phyloP scores from a whole-genome alignment of 2,113 vertebrate genomes.

The Channa argus region DNA sequence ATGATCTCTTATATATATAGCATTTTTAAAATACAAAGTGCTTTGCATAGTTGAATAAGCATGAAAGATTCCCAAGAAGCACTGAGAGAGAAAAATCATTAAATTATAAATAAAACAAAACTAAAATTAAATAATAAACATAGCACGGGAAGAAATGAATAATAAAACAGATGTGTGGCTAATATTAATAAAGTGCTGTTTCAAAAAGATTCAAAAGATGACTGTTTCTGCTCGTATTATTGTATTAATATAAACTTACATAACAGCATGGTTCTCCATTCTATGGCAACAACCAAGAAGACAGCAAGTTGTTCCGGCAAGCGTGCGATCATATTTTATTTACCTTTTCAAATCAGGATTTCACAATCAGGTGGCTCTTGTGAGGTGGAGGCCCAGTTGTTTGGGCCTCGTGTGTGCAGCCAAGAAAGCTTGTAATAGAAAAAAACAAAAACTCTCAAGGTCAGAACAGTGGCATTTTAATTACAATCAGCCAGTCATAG shows the following conservation, averaged over 20 bases:
- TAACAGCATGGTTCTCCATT: no score
- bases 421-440: slow-evolving; percentile 22
- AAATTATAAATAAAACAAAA: no score
- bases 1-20: no score
- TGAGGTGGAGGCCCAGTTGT: slow-evolving; percentile 32
- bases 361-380: background rate
- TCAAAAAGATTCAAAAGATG: background rate
- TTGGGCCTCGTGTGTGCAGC: slow-evolving; percentile 20
- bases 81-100: no score
- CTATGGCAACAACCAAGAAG: background rate
- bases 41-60: no score
- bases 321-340: slow-evolving; percentile 21
- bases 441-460: slow-evolving; percentile 46
- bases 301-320: background rate
- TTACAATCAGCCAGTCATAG: slow-evolving; percentile 49
- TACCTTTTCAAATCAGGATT: slow-evolving; percentile 12
- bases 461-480: slow-evolving; percentile 59
- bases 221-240: background rate
- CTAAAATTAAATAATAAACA: no score
- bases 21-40: no score
- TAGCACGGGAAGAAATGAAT: no score
- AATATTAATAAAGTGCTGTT: no score
- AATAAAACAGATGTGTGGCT: no score
- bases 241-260: no score
- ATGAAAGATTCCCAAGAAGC: no score